Percentiles rank a stretch among this genome's conserved stretches.
Evolutionary conservation across 2,113 vertebrate species (phyloP).

Genomic region (rabbit (Oryctolagus cuniculus)): DNA sequence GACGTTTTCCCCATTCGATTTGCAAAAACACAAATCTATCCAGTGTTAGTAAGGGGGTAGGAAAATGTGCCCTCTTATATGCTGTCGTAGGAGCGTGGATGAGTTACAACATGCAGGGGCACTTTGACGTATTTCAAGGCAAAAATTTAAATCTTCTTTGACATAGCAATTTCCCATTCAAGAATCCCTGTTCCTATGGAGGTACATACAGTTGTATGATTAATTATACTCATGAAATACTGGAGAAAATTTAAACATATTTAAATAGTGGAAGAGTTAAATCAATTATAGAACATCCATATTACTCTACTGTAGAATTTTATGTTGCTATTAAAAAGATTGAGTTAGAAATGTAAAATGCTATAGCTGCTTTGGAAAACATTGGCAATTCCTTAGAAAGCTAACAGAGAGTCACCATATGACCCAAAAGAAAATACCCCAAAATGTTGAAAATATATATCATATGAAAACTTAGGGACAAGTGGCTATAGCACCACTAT

Average conservation of each 20-base stretch:
- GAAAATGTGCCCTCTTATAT: conserved; percentile 2
- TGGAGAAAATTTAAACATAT: conserved; percentile 16
- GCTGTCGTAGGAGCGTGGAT: background rate
- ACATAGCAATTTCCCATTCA: conserved; percentile 3
- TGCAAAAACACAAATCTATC: background rate
- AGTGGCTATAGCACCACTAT: background rate
- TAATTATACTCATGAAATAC: conserved; percentile 46
- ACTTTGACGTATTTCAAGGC: conserved; percentile 29
- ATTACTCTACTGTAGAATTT: background rate
- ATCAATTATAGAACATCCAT: conserved; percentile 25
- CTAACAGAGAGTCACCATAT: background rate
- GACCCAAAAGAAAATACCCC: background rate
- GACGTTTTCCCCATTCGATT: background rate
- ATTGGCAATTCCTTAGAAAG: background rate
- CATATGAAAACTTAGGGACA: background rate
- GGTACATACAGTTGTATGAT: background rate
- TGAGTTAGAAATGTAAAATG: conserved; percentile 9
- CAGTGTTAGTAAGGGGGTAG: background rate
- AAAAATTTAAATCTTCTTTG: conserved; percentile 28
- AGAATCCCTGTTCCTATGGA: background rate
- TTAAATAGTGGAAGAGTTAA: conserved; percentile 19
- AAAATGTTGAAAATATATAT: background rate
- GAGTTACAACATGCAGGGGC: background rate
- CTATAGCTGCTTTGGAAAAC: background rate
- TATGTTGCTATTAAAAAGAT: conserved; percentile 33